These are phyloP conservation scores for Oegoconia quadripuncta DNA, from an alignment of 2,888 invertebrate genomes.

Conservation along the genomic window DNA sequence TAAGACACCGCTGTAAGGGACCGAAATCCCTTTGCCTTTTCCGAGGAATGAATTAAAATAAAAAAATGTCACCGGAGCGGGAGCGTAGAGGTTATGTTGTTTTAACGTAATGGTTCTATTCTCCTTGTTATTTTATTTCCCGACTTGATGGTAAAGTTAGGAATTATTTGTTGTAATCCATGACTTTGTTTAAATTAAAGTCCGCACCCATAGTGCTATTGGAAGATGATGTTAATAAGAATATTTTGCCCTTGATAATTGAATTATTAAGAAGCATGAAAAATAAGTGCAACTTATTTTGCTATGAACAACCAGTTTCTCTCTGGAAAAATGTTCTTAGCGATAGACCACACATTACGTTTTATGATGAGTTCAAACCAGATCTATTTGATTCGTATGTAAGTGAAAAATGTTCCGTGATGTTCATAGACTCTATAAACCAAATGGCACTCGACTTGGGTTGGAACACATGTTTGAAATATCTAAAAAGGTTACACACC, in stretches of 20 bases:
- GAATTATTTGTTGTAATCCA: constrained; percentile 32
- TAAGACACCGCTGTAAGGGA: too few species aligned
- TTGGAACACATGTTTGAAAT: constrained; percentile 53
- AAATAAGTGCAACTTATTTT: constrained; percentile 40
- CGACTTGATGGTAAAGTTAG: background rate
- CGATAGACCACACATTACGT: constrained; percentile 32
- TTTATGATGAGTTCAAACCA: constrained; percentile 36
- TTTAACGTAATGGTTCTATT: too few species aligned
- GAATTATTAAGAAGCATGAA: constrained; percentile 43
- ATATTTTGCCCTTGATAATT: constrained; percentile 49
- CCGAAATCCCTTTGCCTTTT: too few species aligned
- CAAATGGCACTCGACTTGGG: constrained; percentile 60
- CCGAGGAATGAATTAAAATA: too few species aligned
- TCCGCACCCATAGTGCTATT: constrained; percentile 52
- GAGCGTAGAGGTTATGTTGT: too few species aligned
- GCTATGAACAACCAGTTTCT: constrained; percentile 52
- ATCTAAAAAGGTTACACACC: constrained; percentile 36
- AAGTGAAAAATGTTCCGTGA: constrained; percentile 38
- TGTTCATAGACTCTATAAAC: constrained; percentile 66
- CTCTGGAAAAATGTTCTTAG: constrained; percentile 52
- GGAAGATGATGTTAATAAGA: constrained; percentile 58
- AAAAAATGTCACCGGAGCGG: too few species aligned
- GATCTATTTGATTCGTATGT: constrained; percentile 30
- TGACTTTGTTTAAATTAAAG: constrained; percentile 57
- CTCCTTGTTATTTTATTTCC: background rate